Evolutionary conservation across 2,888 invertebrate genomes (phyloP).

Genomic region (Argyra leucocephala): DNA sequence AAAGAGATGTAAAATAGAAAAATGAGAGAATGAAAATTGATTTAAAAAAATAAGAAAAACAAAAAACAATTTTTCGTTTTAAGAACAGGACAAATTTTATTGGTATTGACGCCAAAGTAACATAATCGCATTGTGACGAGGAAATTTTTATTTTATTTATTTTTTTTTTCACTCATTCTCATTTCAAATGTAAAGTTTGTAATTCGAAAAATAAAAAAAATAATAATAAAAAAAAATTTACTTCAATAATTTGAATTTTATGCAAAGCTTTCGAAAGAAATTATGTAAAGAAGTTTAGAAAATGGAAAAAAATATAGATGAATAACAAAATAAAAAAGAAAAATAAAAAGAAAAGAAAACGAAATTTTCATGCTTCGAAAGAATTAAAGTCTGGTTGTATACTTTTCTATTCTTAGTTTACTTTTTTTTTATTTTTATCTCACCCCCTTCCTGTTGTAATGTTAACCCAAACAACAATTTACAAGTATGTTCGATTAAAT

Average conservation of each 20-base stretch:
- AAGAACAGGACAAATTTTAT: background rate
- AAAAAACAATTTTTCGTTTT: too few relatives aligned
- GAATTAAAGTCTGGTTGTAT: constrained; percentile 4
- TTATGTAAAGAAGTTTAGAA: constrained; percentile 10
- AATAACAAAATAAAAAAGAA: background rate
- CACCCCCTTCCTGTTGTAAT: background rate
- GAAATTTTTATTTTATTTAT: background rate
- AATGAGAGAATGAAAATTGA: background rate
- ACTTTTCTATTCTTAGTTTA: background rate
- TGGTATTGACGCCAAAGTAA: constrained; percentile 9
- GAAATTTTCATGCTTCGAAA: constrained; percentile 7
- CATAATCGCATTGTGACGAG: constrained; percentile 1
- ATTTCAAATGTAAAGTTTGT: background rate
- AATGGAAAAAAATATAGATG: background rate
- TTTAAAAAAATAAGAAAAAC: background rate
- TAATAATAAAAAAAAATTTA: background rate
- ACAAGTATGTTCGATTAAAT: too few relatives aligned
- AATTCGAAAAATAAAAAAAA: background rate
- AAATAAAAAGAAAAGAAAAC: background rate
- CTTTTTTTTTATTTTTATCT: background rate
- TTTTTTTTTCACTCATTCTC: too few relatives aligned
- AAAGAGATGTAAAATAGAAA: background rate
- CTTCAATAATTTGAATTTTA: constrained; percentile 8
- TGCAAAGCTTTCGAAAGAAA: constrained; percentile 10
- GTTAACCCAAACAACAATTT: too few relatives aligned